Percentiles rank a stretch among this genome's conserved stretches.
Evolutionary conservation across 2,797 vertebrate genomes (phyloP).

Genomic region (Chelidonichthys spinosus): DNA sequence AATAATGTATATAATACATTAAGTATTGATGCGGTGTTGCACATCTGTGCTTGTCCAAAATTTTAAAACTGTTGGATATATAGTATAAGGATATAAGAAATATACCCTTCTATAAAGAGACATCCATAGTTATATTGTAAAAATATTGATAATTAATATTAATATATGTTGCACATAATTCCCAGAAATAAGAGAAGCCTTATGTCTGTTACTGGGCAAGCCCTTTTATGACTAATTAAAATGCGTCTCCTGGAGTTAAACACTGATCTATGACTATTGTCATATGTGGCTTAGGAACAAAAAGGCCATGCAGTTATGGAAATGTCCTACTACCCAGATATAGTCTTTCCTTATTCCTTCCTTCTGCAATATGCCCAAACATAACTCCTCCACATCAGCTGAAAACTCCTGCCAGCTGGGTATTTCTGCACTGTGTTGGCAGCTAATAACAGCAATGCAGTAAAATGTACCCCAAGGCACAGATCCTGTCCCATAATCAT

Average conservation of each 20-base stretch:
- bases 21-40: too few relatives aligned
- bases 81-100: background rate
- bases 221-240: conserved; percentile 5
- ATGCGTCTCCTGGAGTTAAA: conserved; percentile 8
- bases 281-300: background rate
- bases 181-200: conserved; percentile 30
- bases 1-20: background rate
- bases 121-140: conserved; percentile 15
- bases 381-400: conserved; percentile 48
- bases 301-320: conserved; percentile 2
- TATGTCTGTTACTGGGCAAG: conserved; percentile 10
- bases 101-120: conserved; percentile 10
- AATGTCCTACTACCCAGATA: background rate
- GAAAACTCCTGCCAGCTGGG: conserved; percentile 47
- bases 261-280: background rate
- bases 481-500: conserved; percentile 51
- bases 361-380: conserved; percentile 41
- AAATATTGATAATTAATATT: conserved; percentile 24
- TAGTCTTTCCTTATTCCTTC: conserved; percentile 19
- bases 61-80: conserved; percentile 24
- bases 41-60: too few relatives aligned
- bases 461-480: conserved; percentile 37
- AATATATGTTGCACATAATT: conserved; percentile 43
- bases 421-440: conserved; percentile 45
- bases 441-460: conserved; percentile 53